phyloP scores from a whole-genome alignment of 2,888 invertebrate species.

The Andricus quercusramuli region DNA sequence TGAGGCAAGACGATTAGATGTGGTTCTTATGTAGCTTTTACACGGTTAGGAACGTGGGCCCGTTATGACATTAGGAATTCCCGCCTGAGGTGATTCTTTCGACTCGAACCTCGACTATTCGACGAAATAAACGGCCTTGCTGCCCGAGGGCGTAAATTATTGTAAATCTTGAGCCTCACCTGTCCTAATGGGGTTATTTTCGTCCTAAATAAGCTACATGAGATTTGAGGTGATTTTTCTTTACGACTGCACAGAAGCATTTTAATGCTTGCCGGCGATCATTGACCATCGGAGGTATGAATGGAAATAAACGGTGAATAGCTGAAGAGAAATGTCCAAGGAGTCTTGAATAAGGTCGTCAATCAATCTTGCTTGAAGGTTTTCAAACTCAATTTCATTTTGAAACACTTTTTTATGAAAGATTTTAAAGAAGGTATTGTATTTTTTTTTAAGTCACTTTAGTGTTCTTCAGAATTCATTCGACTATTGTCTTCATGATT shows the following conservation, averaged over 20 bases:
- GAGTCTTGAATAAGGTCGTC: background rate
- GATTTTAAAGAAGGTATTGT: too few species aligned
- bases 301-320: conserved; percentile 27
- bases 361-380: background rate
- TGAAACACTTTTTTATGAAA: background rate
- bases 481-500: too few species aligned
- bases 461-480: too few species aligned
- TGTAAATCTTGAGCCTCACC: conserved; percentile 58
- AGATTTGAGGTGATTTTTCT: conserved; percentile 31
- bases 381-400: background rate
- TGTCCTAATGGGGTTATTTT: conserved; percentile 53
- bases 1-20: conserved; percentile 19
- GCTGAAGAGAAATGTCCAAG: background rate
- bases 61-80: conserved; percentile 59
- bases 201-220: conserved; percentile 46
- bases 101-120: conserved; percentile 49
- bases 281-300: background rate
- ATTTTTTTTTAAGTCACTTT: too few species aligned
- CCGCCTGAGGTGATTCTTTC: conserved; percentile 59
- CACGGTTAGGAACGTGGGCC: conserved; percentile 43
- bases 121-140: conserved; percentile 53
- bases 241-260: conserved; percentile 13
- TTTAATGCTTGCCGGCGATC: background rate
- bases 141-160: conserved; percentile 56
- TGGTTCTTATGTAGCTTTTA: conserved; percentile 24